Evolutionary conservation across 1,140 invertebrate species (phyloP).

Genomic region (Idris sp.): DNA sequence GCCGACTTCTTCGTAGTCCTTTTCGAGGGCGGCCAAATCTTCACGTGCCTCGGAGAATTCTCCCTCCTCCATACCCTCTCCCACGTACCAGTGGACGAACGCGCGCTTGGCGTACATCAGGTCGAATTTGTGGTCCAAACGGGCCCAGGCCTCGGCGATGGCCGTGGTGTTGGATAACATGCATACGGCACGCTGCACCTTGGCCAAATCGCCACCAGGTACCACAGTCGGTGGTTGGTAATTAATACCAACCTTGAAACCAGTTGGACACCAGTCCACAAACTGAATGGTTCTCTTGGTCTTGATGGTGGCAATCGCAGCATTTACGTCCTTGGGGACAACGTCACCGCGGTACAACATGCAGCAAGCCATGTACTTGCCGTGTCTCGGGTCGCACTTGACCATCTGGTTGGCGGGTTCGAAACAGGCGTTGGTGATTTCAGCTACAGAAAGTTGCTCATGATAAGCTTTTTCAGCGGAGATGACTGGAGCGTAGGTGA

Average conservation of each 20-base stretch:
- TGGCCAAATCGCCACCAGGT: constrained; percentile 58
- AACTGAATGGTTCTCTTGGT: constrained; percentile 90
- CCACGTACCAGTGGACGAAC: constrained; percentile 88
- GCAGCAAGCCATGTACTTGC: constrained; percentile 92
- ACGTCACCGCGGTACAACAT: constrained; percentile 84
- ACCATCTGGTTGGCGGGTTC: constrained; percentile 86
- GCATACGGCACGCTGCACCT: constrained; percentile 81
- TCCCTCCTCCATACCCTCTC: constrained; percentile 88
- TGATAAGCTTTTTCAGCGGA: constrained; percentile 80
- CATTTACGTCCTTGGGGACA: constrained; percentile 89
- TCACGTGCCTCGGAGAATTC: constrained; percentile 89
- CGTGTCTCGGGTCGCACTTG: constrained; percentile 88
- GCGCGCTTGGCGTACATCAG: constrained; percentile 89
- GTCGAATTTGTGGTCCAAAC: constrained; percentile 88
- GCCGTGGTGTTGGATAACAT: constrained; percentile 89
- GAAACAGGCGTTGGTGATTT: constrained; percentile 85
- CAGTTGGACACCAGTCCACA: constrained; percentile 90
- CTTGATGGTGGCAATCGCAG: constrained; percentile 89
- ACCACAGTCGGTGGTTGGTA: constrained; percentile 81
- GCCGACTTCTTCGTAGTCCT: constrained; percentile 80
- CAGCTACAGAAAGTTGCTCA: constrained; percentile 80
- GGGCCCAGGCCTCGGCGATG: constrained; percentile 85
- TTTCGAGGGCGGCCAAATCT: constrained; percentile 86
- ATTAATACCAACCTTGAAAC: constrained; percentile 84
- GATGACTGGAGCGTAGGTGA: constrained; percentile 82